Conservation (phyloP, 2,797 vertebrate species). For the Pangasius krempfi region DNA sequence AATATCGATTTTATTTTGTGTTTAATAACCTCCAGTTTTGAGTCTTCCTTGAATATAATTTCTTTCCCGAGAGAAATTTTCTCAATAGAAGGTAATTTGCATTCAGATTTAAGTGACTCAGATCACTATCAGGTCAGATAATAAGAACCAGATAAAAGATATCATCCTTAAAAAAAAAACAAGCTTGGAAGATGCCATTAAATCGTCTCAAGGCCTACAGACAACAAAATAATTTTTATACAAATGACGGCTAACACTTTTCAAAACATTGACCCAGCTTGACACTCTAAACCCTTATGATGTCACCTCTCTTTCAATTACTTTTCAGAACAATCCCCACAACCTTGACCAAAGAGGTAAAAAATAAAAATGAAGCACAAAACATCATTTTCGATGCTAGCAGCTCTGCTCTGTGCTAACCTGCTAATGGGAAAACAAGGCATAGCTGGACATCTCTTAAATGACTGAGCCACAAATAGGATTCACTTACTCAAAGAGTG, state of each 20-base stretch:
- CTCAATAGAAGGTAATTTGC: background rate
- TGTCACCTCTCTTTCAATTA: conserved; percentile 12
- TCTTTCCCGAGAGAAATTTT: background rate
- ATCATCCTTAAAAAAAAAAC: background rate
- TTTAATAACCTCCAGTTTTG: background rate
- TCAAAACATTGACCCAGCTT: background rate
- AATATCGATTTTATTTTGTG: background rate
- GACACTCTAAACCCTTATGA: background rate
- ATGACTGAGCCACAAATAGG: conserved; percentile 47
- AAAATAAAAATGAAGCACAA: background rate
- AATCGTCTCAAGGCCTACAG: background rate
- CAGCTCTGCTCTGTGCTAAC: background rate
- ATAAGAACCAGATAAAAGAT: background rate
- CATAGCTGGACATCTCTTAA: conserved; percentile 38
- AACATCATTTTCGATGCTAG: conserved; percentile 15
- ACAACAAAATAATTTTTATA: background rate
- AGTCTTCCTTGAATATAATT: background rate
- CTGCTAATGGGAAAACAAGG: conserved; percentile 37
- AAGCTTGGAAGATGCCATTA: background rate
- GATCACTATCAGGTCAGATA: background rate
- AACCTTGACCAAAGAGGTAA: background rate
- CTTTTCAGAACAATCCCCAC: conserved; percentile 7
- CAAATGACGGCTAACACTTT: background rate
- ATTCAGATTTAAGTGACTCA: background rate
- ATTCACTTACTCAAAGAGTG: conserved; percentile 49